Evolutionary conservation across 2,797 vertebrate genomes (phyloP), one percentile per base, ranked within the genome.

Genomic region (Crenuchus spilurus): DNA sequence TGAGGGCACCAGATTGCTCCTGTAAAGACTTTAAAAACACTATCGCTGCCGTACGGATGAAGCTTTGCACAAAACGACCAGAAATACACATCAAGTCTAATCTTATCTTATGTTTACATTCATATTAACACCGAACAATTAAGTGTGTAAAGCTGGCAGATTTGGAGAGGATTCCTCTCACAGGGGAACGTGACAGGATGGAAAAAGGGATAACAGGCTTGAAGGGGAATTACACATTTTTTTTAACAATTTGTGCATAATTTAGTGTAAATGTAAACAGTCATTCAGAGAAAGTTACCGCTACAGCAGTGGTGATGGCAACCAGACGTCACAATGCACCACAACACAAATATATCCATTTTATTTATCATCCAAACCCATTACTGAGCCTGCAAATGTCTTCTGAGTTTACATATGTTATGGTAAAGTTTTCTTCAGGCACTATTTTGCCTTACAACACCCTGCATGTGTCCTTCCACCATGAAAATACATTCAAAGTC

Each of bases 81-180:
- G 62, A 68, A 33, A 26, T 55, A 67, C 63, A 57, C 66, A 71
- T 57, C 60, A 6, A 62, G 68, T 63, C 22, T 24, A 69, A 74
- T 44, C 62, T 77, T 30, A 75, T 28, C 41, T 69, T 64, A 82
- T 77, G 75, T 78, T 78, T 72, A 78, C 72, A 72, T 82, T 82
- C 75, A 74, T 78, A 77, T 75, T 54, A 42, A 62, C n/a, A 69
- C 64, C 28, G 72, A 77, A 78, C 57, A 52, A 62, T 44, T 8
- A 31, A 18, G 24, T 14, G 46, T 51, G 1, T 8, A 6, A 62
- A 64, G 63, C 33, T 42, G 24, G 49, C 60, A 44, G 46, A 63
- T 44, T 66, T 14, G 41, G 67, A 41, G 65, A 65, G 41, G 65
- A 57, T 65, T 70, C 13, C 35, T 39, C 63, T 35, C 9, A 7